A percentile compares a stretch with the other conserved stretches of the same genome.
Evolutionary conservation across 2,888 invertebrate species (phyloP).

Genomic region (Drosophila hawaiiensis): DNA sequence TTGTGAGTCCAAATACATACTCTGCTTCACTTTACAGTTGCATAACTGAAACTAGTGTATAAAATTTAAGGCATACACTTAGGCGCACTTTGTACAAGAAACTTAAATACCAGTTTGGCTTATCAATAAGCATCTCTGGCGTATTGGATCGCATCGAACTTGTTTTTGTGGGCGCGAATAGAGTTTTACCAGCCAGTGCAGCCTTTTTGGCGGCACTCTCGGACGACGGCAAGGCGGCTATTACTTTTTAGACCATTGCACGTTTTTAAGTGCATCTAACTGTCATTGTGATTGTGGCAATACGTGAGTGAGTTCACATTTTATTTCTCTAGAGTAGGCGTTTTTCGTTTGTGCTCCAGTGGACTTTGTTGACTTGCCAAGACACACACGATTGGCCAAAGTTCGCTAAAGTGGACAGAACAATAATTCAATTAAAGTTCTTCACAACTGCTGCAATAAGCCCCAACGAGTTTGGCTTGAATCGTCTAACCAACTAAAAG

Average conservation of each 20-base stretch:
- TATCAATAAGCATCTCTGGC: slow-evolving; percentile 49
- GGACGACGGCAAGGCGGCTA: slow-evolving; percentile 35
- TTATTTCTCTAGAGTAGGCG: slow-evolving; percentile 29
- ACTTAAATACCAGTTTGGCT: slow-evolving; percentile 17
- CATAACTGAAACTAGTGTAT: slow-evolving; percentile 26
- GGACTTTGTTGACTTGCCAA: slow-evolving; percentile 46
- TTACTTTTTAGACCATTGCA: slow-evolving; percentile 32
- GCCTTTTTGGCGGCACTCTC: slow-evolving; percentile 51
- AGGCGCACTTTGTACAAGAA: slow-evolving; percentile 20
- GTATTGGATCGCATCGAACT: slow-evolving; percentile 30
- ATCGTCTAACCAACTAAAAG: slow-evolving; percentile 48
- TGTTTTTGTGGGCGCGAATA: slow-evolving; percentile 22
- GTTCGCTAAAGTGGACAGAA: not conserved
- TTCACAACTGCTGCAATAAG: slow-evolving; percentile 32
- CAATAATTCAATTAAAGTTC: slow-evolving; percentile 33
- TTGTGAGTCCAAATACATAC: slow-evolving; percentile 2
- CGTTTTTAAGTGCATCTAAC: slow-evolving; percentile 56
- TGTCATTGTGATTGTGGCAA: slow-evolving; percentile 55
- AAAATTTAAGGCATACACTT: slow-evolving; percentile 40
- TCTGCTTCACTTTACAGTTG: slow-evolving; percentile 58
- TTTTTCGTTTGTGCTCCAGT: slow-evolving; percentile 42
- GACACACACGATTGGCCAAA: slow-evolving; percentile 25
- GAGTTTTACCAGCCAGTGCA: slow-evolving; percentile 27
- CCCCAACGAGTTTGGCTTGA: slow-evolving; percentile 3
- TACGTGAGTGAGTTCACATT: slow-evolving; percentile 32